Evolutionary conservation across 2,113 vertebrate species (phyloP).

Genomic region (Crotalus helleri): DNA sequence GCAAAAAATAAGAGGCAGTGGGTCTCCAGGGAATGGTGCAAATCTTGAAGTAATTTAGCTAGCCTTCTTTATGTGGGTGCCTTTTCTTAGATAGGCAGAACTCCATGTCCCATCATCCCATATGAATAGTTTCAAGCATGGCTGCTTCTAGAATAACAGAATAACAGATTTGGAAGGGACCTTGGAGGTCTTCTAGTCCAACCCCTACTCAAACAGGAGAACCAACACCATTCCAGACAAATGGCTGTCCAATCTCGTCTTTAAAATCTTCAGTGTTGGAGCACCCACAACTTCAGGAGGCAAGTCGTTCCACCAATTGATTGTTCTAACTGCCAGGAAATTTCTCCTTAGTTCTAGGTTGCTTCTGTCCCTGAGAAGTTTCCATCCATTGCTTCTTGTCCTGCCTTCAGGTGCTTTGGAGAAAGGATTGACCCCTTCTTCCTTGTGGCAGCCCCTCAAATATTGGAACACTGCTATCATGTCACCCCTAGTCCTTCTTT

Average conservation of each 20-base stretch:
- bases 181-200: not conserved
- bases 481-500: not conserved
- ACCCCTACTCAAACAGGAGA: not conserved
- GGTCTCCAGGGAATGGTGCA: not conserved
- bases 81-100: not conserved
- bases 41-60: not conserved
- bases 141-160: not conserved
- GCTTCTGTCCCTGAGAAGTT: not conserved
- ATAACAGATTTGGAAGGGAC: not conserved
- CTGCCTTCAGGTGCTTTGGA: not conserved
- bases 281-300: not conserved
- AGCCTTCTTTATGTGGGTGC: not conserved
- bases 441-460: not conserved
- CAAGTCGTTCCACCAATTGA: not conserved
- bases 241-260: not conserved
- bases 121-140: not conserved
- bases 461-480: no score
- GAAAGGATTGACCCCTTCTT: not conserved
- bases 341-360: not conserved
- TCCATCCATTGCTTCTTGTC: not conserved
- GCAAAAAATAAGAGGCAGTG: not conserved
- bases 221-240: not conserved
- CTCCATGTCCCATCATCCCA: not conserved
- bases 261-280: not conserved
- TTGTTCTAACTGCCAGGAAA: not conserved